Conservation (phyloP, 2,113 vertebrate genomes). For the Micronycteris hirsuta region DNA sequence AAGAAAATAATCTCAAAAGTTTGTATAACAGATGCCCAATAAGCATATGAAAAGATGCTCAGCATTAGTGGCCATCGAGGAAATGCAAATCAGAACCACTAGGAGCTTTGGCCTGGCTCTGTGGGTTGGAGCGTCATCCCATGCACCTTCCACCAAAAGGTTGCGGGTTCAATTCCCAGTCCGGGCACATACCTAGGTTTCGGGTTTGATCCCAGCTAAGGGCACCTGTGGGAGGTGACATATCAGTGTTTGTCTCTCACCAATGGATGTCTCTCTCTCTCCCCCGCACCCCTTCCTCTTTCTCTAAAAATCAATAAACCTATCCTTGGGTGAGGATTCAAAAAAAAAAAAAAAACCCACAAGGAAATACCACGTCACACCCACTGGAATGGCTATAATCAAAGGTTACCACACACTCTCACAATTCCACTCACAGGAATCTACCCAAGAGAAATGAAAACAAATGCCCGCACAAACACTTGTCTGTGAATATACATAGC, state of each 20-base stretch:
- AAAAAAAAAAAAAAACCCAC: not conserved
- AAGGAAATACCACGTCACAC: not conserved
- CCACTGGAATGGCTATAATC: not conserved
- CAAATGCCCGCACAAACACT: not conserved
- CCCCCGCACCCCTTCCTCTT: too few species aligned
- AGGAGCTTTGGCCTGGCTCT: too few species aligned
- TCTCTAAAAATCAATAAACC: too few species aligned
- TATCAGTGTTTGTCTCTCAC: too few species aligned
- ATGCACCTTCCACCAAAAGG: too few species aligned
- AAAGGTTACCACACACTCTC: not conserved
- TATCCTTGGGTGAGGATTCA: too few species aligned
- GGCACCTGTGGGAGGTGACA: too few species aligned
- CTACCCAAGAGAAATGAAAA: not conserved
- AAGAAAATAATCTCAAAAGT: not conserved
- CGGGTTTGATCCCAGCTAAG: too few species aligned
- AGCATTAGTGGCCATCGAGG: not conserved
- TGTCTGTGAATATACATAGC: not conserved
- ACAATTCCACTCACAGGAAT: not conserved
- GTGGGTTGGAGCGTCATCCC: too few species aligned
- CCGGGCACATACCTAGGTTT: too few species aligned
- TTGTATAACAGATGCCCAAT: not conserved
- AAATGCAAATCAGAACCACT: not conserved
- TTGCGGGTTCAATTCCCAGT: too few species aligned
- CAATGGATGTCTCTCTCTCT: too few species aligned
- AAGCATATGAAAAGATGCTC: not conserved